A percentile compares a stretch with the other conserved stretches of the same genome.
phyloP scores from a whole-genome alignment of 2,797 vertebrate genomes.

The Mus caroli region DNA sequence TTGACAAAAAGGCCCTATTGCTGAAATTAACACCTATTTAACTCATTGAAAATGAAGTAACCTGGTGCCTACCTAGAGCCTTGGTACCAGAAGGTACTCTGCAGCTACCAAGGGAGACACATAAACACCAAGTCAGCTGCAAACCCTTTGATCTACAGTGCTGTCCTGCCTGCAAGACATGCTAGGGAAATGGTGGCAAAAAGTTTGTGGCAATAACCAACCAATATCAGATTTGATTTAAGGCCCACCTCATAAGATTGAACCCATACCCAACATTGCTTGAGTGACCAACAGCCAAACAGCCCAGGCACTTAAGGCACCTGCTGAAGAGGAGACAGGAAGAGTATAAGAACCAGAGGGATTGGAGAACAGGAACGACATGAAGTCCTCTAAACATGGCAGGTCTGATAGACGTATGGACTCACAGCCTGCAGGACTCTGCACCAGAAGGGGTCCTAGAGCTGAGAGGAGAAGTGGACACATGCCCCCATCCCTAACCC shows the following conservation, averaged over 20 bases:
- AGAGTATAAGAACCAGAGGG: not conserved
- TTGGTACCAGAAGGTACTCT: too few relatives aligned
- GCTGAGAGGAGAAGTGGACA: not conserved
- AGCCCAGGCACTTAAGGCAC: not conserved
- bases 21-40: not conserved
- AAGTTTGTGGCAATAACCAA: too few relatives aligned
- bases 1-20: not conserved
- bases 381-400: not conserved
- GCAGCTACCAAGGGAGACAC: too few relatives aligned
- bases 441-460: not conserved
- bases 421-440: not conserved
- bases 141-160: too few relatives aligned
- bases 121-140: too few relatives aligned
- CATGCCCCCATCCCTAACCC: not conserved
- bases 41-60: not conserved
- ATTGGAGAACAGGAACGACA: not conserved
- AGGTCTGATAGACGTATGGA: not conserved
- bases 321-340: too few relatives aligned
- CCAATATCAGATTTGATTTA: too few relatives aligned
- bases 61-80: not conserved
- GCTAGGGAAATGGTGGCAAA: too few relatives aligned
- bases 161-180: too few relatives aligned
- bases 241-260: too few relatives aligned
- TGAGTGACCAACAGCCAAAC: not conserved
- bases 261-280: not conserved